Percentiles rank a stretch among this genome's conserved stretches.
Conservation (phyloP, 2,797 vertebrate genomes). For the Poeciliopsis turneri region DNA sequence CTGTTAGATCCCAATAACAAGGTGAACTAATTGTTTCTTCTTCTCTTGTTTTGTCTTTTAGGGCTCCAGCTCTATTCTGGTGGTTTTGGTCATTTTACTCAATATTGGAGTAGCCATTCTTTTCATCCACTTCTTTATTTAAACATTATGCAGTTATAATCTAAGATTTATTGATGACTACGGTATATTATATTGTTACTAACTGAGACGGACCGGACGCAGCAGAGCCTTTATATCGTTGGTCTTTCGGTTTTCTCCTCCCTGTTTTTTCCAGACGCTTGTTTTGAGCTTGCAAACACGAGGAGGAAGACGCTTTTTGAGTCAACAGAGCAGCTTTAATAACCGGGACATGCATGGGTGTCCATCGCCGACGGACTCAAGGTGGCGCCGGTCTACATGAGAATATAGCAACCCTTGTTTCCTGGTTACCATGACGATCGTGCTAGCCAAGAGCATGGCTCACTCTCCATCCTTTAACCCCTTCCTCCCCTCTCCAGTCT, state of each 20-base stretch:
- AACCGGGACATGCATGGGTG: conserved; percentile 50
- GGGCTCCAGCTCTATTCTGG: conserved; percentile 96
- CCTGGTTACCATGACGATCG: conserved; percentile 45
- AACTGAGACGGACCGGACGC: conserved; percentile 69
- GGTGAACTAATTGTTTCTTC: conserved; percentile 36
- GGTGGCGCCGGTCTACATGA: conserved; percentile 48
- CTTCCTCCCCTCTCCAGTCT: conserved; percentile 29
- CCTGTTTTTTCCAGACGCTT: conserved; percentile 47
- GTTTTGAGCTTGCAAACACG: conserved; percentile 55
- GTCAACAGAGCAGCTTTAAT: conserved; percentile 53
- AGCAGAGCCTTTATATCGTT: conserved; percentile 72
- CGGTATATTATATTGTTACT: conserved; percentile 71
- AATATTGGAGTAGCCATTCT: conserved; percentile 99
- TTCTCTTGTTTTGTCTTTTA: conserved; percentile 71
- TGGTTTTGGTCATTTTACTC: conserved; percentile 99
- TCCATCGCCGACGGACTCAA: conserved; percentile 46
- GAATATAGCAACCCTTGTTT: conserved; percentile 51
- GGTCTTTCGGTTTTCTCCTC: conserved; percentile 58
- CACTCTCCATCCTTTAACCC: conserved; percentile 37
- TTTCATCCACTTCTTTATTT: conserved; percentile 99
- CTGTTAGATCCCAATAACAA: background rate
- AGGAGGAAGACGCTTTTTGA: conserved; percentile 13
- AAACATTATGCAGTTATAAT: conserved; percentile 79
- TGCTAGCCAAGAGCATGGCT: conserved; percentile 43
- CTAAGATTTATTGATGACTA: conserved; percentile 74